phyloP scores from a whole-genome alignment of 2,888 invertebrate genomes.

The Orgyia antiqua region DNA sequence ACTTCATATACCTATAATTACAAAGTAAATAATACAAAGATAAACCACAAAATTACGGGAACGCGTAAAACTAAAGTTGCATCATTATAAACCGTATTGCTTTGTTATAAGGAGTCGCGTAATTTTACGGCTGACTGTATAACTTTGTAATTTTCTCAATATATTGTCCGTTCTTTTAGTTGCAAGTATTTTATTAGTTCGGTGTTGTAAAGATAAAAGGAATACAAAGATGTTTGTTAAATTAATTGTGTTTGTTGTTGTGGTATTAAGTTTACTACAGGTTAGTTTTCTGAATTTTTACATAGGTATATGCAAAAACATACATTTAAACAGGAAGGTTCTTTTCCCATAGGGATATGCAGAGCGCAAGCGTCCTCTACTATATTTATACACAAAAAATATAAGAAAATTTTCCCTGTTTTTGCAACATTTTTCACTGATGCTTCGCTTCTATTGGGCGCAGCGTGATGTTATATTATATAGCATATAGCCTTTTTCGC shows the following conservation, averaged over 20 bases:
- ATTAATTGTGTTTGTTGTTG: slow-evolving; percentile 7
- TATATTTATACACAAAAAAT: too few species aligned
- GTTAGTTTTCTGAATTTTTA: slow-evolving; percentile 16
- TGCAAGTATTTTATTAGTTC: not conserved
- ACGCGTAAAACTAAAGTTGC: not conserved
- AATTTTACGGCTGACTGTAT: not conserved
- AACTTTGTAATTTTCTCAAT: slow-evolving; percentile 3
- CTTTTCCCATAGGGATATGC: too few species aligned
- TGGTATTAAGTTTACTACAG: slow-evolving; percentile 17
- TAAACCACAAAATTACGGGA: not conserved
- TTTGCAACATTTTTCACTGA: too few species aligned
- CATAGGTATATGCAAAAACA: too few species aligned
- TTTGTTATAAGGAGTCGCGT: slow-evolving; percentile 1
- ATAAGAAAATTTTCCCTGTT: too few species aligned
- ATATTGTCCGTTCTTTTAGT: not conserved
- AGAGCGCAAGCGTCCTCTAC: too few species aligned
- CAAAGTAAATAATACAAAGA: too few species aligned
- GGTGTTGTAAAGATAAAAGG: not conserved
- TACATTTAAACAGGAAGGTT: too few species aligned
- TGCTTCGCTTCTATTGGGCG: too few species aligned
- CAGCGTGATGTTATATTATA: too few species aligned
- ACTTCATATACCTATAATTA: too few species aligned
- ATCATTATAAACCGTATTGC: slow-evolving; percentile 5
- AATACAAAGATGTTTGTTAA: slow-evolving; percentile 3
- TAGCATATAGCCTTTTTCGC: too few species aligned